phyloP scores from a whole-genome alignment of 64 coral and sea anemone genomes.

The Montipora foliosa region DNA sequence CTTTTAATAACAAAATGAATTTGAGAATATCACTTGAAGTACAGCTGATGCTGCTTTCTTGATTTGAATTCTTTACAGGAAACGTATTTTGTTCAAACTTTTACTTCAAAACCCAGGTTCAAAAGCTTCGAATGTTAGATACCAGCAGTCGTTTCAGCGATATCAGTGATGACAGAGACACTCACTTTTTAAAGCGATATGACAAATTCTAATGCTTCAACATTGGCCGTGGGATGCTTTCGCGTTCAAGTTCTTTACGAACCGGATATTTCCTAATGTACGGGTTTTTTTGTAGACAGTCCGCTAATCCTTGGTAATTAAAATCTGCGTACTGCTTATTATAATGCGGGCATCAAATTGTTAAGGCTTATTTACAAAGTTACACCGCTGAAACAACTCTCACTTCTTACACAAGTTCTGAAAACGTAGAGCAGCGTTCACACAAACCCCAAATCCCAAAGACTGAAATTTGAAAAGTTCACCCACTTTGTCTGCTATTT shows the following conservation, averaged over 20 bases:
- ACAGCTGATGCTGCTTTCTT: neutral
- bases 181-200: too few relatives aligned
- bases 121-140: too few relatives aligned
- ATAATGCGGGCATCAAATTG: neutral
- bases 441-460: neutral
- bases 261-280: neutral
- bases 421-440: neutral
- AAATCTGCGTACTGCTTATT: neutral
- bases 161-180: too few relatives aligned
- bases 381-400: neutral
- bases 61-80: too few relatives aligned
- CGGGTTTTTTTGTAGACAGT: neutral
- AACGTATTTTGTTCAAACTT: too few relatives aligned
- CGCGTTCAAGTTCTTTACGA: neutral
- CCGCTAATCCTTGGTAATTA: conserved; percentile 41
- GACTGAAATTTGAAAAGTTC: neutral
- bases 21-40: too few relatives aligned
- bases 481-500: neutral
- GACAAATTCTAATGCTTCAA: too few relatives aligned
- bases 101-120: neutral
- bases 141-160: too few relatives aligned
- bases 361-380: neutral
- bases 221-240: neutral
- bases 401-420: neutral
- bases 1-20: too few relatives aligned